These are phyloP conservation scores for Thunnus thynnus DNA, from an alignment of 2,113 vertebrate species.

Conservation along the genomic window DNA sequence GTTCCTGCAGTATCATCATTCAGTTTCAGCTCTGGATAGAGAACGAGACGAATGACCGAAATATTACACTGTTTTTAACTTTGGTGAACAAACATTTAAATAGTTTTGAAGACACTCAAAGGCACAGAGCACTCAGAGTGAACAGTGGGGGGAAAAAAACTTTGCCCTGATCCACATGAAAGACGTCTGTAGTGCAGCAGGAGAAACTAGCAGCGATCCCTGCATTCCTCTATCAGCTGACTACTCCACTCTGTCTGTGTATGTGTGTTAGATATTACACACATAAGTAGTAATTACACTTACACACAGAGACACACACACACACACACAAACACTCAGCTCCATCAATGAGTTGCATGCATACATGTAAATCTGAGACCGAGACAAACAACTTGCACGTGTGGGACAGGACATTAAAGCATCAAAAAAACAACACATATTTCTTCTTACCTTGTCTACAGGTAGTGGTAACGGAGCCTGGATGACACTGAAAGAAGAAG, in stretches of 20 bases:
- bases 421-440: neutral
- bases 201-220: conserved; percentile 38
- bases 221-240: conserved; percentile 69
- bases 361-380: neutral
- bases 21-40: too few species aligned
- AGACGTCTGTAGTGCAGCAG: conserved; percentile 21
- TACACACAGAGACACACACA: conserved; percentile 1
- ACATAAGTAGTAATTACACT: neutral
- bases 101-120: neutral
- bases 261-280: neutral
- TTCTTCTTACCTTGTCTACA: conserved; percentile 95
- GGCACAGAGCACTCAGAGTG: neutral
- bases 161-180: conserved; percentile 21
- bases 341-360: neutral
- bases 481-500: conserved; percentile 90
- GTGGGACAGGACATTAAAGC: neutral
- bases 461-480: conserved; percentile 96
- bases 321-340: neutral
- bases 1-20: neutral
- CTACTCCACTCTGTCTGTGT: conserved; percentile 21
- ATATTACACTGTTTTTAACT: too few species aligned
- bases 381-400: neutral
- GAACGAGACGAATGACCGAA: too few species aligned
- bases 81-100: neutral
- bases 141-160: neutral